These are phyloP conservation scores for Odontothrips loti DNA, from an alignment of 2,888 invertebrate species.

Conservation along the genomic window DNA sequence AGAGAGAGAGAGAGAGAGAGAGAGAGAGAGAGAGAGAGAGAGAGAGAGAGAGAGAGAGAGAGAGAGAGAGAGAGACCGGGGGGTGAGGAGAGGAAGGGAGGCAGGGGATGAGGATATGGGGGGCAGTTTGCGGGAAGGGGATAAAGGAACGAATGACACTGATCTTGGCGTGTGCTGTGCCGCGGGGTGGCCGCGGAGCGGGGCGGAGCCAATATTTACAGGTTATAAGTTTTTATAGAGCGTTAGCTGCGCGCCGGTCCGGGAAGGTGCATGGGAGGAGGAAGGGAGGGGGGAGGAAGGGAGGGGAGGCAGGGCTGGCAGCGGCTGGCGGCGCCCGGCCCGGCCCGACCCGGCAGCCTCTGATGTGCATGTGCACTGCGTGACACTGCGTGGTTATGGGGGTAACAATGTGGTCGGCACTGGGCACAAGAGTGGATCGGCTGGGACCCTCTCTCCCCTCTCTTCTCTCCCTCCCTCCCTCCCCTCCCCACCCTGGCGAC, in stretches of 20 bases:
- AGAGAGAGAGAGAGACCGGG: background rate
- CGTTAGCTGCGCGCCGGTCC: background rate
- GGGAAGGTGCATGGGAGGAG: background rate
- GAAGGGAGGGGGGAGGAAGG: background rate
- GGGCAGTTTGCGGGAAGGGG: too few species aligned
- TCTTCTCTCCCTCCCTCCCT: too few species aligned
- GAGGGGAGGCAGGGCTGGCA: background rate
- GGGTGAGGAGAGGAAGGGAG: background rate
- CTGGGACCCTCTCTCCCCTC: too few species aligned
- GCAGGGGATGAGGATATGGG: background rate
- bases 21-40: background rate
- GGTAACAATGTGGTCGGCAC: too few species aligned
- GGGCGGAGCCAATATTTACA: background rate
- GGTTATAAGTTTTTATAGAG: constrained; percentile 5
- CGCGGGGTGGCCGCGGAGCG: background rate
- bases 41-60: constrained; percentile 1
- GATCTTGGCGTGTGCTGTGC: background rate
- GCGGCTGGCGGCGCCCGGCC: too few species aligned
- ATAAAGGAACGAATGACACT: background rate
- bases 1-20: too few species aligned
- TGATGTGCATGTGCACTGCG: too few species aligned
- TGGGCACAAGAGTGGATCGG: too few species aligned
- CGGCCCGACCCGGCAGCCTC: too few species aligned
- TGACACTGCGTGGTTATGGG: too few species aligned
- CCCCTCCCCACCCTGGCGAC: too few species aligned